A percentile compares a stretch with the other conserved stretches of the same genome.
These are phyloP conservation scores for Plutella xylostella DNA, from an alignment of 2,888 invertebrate genomes.

Conservation along the genomic window DNA sequence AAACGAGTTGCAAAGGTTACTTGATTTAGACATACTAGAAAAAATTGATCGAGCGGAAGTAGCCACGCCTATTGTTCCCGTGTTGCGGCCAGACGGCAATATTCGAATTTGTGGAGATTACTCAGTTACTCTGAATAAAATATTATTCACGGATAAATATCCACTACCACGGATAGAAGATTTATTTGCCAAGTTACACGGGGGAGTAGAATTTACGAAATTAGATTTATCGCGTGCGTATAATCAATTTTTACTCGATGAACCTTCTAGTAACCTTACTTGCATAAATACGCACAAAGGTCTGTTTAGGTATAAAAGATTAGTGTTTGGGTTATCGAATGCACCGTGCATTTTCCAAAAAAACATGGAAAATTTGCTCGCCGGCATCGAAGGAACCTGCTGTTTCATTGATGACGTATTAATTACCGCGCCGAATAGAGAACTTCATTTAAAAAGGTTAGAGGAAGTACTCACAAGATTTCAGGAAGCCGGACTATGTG, in stretches of 20 bases:
- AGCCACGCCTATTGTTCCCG: conserved; percentile 22
- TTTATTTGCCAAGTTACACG: conserved; percentile 19
- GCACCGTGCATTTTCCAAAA: conserved; percentile 12
- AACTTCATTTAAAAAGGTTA: conserved; percentile 4
- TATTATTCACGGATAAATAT: conserved; percentile 12
- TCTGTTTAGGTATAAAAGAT: conserved; percentile 9
- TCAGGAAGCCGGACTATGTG: conserved; percentile 9
- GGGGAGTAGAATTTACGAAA: conserved; percentile 18
- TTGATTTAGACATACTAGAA: conserved; percentile 15
- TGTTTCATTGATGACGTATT: neutral
- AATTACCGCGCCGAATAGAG: neutral
- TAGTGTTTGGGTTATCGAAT: conserved; percentile 12
- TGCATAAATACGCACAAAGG: conserved; percentile 16
- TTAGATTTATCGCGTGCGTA: conserved; percentile 18
- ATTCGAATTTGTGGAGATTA: conserved; percentile 15
- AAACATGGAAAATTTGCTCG: neutral
- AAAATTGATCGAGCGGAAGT: conserved; percentile 11
- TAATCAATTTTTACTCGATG: conserved; percentile 13
- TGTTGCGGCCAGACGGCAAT: conserved; percentile 12
- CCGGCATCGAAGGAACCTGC: neutral
- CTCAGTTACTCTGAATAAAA: conserved; percentile 15
- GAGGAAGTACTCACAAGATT: conserved; percentile 10
- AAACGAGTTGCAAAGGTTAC: conserved; percentile 11
- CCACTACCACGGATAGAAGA: conserved; percentile 23
- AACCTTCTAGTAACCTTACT: neutral